A percentile compares a stretch with the other conserved stretches of the same genome.
Conservation (phyloP, 1,140 invertebrate species). For the Galleria mellonella region DNA sequence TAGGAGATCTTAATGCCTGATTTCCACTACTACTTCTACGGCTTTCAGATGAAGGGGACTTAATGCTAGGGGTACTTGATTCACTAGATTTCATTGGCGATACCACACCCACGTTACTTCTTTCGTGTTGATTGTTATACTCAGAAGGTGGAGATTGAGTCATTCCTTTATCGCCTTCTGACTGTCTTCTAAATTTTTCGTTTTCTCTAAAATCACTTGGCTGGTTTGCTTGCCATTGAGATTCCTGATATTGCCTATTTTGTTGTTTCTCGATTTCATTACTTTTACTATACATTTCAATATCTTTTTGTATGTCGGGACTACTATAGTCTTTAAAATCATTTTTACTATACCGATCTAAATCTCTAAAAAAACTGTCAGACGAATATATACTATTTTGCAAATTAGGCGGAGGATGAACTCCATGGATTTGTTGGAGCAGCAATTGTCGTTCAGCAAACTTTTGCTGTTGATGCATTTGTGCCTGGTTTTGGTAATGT, state of each 20-base stretch:
- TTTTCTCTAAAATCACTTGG: constrained; percentile 39
- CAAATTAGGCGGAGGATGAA: constrained; percentile 66
- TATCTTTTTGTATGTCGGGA: constrained; percentile 50
- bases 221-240: constrained; percentile 54
- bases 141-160: constrained; percentile 48
- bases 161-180: constrained; percentile 42
- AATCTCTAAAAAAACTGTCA: constrained; percentile 55
- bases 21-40: constrained; percentile 77
- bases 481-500: constrained; percentile 76
- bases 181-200: constrained; percentile 34
- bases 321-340: constrained; percentile 59
- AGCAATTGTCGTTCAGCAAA: constrained; percentile 76
- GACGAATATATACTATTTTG: constrained; percentile 64
- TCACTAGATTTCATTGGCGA: constrained; percentile 68
- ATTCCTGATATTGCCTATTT: constrained; percentile 48
- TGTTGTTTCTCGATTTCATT: constrained; percentile 49
- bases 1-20: constrained; percentile 80
- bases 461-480: constrained; percentile 77
- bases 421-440: constrained; percentile 69
- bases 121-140: constrained; percentile 39
- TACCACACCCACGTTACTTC: constrained; percentile 34
- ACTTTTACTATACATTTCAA: constrained; percentile 49
- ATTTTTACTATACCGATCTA: constrained; percentile 64
- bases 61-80: constrained; percentile 64
- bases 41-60: constrained; percentile 76